Evolutionary conservation across 2,888 invertebrate species (phyloP).

Genomic region (Lasioglossum figueresi): DNA sequence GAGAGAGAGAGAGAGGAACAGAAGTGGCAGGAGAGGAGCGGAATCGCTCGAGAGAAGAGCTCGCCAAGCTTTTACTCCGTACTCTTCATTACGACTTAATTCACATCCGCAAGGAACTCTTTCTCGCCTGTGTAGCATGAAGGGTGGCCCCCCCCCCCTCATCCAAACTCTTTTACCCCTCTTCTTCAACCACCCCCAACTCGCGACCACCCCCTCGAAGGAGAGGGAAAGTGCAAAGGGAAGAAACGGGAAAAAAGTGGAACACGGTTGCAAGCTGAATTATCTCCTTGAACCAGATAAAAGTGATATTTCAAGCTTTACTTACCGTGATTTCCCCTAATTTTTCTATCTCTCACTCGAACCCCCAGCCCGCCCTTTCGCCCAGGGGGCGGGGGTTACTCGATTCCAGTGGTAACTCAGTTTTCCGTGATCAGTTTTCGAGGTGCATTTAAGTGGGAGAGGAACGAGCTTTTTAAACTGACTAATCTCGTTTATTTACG

Average conservation of each 20-base stretch:
- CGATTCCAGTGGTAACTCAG: not conserved
- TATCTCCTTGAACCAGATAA: conserved; percentile 5
- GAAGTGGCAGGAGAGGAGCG: conserved; percentile 31
- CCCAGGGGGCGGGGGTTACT: not conserved
- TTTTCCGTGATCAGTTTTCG: not conserved
- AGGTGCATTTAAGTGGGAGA: not conserved
- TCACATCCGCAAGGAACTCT: conserved; percentile 70
- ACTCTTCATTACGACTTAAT: conserved; percentile 78
- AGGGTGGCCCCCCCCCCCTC: not conserved
- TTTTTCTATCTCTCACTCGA: not conserved
- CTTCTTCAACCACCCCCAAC: not conserved
- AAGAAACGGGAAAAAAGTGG: conserved; percentile 21
- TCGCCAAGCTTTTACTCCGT: conserved; percentile 60
- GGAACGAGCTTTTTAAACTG: not conserved
- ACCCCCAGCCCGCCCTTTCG: not conserved
- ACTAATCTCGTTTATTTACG: not conserved
- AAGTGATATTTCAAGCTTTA: conserved; percentile 13
- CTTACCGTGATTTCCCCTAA: conserved; percentile 5
- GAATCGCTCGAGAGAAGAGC: conserved; percentile 42
- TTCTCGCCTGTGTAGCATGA: conserved; percentile 44
- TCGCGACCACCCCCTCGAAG: not conserved
- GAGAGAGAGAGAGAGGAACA: not conserved
- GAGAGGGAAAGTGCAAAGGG: conserved; percentile 46
- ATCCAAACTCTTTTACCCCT: not conserved
- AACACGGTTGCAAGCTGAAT: conserved; percentile 17